Evolutionary conservation across 2,888 invertebrate species (phyloP), one percentile per base, ranked within the genome.

Genomic region (Mythimna pallens): DNA sequence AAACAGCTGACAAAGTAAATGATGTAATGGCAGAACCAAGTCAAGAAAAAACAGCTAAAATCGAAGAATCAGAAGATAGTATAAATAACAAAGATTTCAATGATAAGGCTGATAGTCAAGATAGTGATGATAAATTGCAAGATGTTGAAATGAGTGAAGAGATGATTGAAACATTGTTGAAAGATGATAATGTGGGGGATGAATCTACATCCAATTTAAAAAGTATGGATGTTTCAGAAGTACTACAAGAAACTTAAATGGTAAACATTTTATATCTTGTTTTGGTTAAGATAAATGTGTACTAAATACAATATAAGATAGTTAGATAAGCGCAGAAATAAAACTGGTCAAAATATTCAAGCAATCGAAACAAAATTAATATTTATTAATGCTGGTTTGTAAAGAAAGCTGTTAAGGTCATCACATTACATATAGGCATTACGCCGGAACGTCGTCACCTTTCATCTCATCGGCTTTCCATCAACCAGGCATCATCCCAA

Each of bases 131-230:
- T 63, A 91, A 92, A 84, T 78, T 78, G 40, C 89, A 92, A 72
- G 93, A 93, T 76, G 61, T 89, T 63, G 95, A 94, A 81, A 93
- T 93, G 87, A 93, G 92, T 83, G 93, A 94, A 54, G 93, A 95
- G 79, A 88, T 93, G 87, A 94, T 94, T 77, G 92, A 95, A 76
- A 91, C 87, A 73, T 88, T 94, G 67, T 86, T 95, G 67, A 92
- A 93, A 78, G 94, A 91, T 77, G 93, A 93, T 76, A 89, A 85
- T 73, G 80, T 82, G 70, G 87, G 81, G 40, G 89, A 81, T 69
- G 82, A 84, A 65, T 47, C 79, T 47, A 65, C 76, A 58, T 66
- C 81, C 36, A 82, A 73, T 83, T 62, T 80, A 65, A 86, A 83
- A 69, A 83, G 66, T 70, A 76, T 81, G 59, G 88, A 87, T 66